phyloP scores from a whole-genome alignment of 2,888 invertebrate species.

The Brachyptera risi region DNA sequence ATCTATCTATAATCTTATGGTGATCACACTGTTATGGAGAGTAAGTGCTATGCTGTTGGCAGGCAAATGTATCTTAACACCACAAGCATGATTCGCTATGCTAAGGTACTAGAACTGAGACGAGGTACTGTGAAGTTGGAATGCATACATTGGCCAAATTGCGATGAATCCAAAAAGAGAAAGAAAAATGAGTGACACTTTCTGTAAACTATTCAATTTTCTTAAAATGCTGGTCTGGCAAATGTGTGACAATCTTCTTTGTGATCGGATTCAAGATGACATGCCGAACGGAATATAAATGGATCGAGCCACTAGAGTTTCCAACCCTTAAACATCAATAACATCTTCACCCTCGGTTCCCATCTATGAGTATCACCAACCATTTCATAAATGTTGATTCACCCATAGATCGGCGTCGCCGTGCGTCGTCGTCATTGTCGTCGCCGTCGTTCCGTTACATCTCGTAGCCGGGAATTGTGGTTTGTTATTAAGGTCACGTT shows the following conservation, averaged over 20 bases:
- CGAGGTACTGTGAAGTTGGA: no score
- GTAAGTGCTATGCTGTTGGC: no score
- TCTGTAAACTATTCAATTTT: neutral
- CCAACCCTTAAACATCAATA: constrained; percentile 9
- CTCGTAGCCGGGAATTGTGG: no score
- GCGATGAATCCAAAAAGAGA: no score
- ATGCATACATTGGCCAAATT: no score
- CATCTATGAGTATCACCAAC: neutral
- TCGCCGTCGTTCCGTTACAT: neutral
- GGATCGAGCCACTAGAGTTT: constrained; percentile 4
- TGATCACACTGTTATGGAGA: no score
- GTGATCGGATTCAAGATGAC: constrained; percentile 8
- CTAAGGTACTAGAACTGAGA: no score
- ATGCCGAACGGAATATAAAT: constrained; percentile 20
- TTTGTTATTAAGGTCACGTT: constrained; percentile 20
- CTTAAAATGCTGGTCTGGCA: constrained; percentile 1
- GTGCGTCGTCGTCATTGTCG: neutral
- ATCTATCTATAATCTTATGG: no score
- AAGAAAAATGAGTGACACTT: no score
- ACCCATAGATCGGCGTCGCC: neutral
- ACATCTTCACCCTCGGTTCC: neutral
- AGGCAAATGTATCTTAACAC: no score
- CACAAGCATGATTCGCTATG: no score
- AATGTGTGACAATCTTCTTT: neutral
- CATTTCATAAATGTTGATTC: constrained; percentile 25